Evolutionary conservation across 2,797 vertebrate species (phyloP), one percentile per base, ranked within the genome.

Genomic region (Molothrus ater): DNA sequence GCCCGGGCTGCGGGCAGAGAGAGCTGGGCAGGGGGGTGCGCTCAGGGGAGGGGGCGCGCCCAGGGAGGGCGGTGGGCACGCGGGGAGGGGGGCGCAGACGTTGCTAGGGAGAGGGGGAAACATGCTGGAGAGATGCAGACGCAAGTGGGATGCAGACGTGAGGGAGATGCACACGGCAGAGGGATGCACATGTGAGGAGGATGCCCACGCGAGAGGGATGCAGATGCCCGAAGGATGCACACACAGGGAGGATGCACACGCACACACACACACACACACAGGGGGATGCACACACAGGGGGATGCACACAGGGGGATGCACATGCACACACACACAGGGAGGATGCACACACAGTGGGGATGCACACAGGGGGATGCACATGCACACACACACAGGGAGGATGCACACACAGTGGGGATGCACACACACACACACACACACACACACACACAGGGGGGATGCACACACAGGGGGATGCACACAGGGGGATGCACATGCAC

Each of bases 181-280:
- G 92, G 66, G 90, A 89, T 36, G 94, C 88, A 87, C 85, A 59
- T 60, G 85, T 50, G 85, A 91, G 80, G 64, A 82, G 81, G 59
- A 3, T 85, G 91, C 94, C 88, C 94, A 95, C 92, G 79, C 92
- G 11, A 81, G 82, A 25, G 74, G 80, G 82, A 61, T 60, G 85
- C 92, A 53, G 90, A 51, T 84, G 68, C 87, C 70, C 38, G 65
- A 7, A 54, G 78, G 82, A 78, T 64, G 86, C 85, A 24, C 38
- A 18, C 9, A 2, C 61, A 21, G 1, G 34, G 43, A 21, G 57
- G 64, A 32, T 50, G 85, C 50, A 32, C 32, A 56, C 54, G n/a
- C 0, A 11, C n/a, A n/a, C n/a, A n/a, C n/a, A n/a, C n/a, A n/a
- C n/a, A n/a, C n/a, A n/a, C n/a, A n/a, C n/a, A n/a, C n/a, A 25